Conservation (phyloP, 2,888 invertebrate genomes). For the Leptopilina drosophilae region DNA sequence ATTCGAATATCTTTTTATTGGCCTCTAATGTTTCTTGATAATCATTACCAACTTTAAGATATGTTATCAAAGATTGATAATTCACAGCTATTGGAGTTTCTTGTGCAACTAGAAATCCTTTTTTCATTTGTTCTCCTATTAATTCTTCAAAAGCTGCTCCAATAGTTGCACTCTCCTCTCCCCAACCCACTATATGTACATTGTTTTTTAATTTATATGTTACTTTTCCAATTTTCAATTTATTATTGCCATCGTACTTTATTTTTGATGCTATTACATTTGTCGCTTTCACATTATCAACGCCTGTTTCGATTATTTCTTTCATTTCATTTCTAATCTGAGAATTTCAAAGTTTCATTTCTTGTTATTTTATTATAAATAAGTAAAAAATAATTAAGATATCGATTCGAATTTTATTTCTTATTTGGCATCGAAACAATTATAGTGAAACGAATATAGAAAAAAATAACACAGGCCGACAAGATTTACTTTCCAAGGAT, state of each 20-base stretch:
- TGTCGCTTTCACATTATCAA: slow-evolving; percentile 61
- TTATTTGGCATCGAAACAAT: not conserved
- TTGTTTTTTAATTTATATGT: slow-evolving; percentile 68
- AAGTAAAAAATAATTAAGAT: no score
- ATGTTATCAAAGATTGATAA: slow-evolving; percentile 69
- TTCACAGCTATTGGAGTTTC: slow-evolving; percentile 62
- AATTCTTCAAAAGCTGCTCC: slow-evolving; percentile 77
- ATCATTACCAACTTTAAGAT: slow-evolving; percentile 78
- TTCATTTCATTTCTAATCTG: slow-evolving; percentile 66
- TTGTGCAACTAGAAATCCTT: slow-evolving; percentile 79
- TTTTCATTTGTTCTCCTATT: slow-evolving; percentile 76
- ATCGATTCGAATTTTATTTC: no score
- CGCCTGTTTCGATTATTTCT: slow-evolving; percentile 60
- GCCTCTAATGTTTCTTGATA: slow-evolving; percentile 79
- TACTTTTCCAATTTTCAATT: slow-evolving; percentile 58
- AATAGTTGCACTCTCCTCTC: slow-evolving; percentile 81
- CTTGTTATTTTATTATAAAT: not conserved
- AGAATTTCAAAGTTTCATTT: slow-evolving; percentile 11
- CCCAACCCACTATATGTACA: slow-evolving; percentile 78
- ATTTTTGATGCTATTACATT: slow-evolving; percentile 63
- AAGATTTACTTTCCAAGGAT: no score
- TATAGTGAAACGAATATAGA: no score
- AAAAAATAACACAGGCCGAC: no score
- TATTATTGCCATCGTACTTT: slow-evolving; percentile 61
- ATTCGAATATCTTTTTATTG: slow-evolving; percentile 77